Percentiles rank a stretch among this genome's conserved stretches.
phyloP scores from a whole-genome alignment of 2,113 vertebrate genomes.

The Antechinus stuartii region DNA sequence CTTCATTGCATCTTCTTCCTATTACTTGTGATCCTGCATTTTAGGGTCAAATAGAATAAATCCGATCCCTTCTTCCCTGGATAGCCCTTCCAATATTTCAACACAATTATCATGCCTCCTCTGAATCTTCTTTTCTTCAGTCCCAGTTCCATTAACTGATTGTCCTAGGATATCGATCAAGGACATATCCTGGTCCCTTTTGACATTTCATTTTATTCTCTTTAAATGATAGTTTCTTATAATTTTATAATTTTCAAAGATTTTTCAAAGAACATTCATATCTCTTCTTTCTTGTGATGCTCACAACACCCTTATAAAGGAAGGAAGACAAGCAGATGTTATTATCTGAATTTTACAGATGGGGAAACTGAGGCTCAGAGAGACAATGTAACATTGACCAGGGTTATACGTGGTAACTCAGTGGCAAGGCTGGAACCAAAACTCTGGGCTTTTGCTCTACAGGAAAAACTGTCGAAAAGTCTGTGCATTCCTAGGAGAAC shows the following conservation, averaged over 20 bases:
- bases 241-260: background rate
- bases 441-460: background rate
- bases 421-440: background rate
- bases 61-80: background rate
- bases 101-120: background rate
- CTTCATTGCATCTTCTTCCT: background rate
- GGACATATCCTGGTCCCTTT: background rate
- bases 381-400: background rate
- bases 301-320: background rate
- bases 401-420: background rate
- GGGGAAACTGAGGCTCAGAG: background rate
- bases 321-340: background rate
- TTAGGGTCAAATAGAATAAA: background rate
- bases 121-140: background rate
- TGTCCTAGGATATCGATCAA: background rate
- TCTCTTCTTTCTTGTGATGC: background rate
- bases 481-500: background rate
- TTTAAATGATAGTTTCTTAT: background rate
- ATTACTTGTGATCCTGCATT: background rate
- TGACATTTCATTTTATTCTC: background rate
- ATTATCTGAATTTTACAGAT: background rate
- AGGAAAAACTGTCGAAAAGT: background rate
- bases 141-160: background rate
- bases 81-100: background rate
- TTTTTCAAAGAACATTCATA: background rate